Base-by-base conservation (phyloP, 2,113 vertebrate genomes). In the Strigops habroptila region DNA sequence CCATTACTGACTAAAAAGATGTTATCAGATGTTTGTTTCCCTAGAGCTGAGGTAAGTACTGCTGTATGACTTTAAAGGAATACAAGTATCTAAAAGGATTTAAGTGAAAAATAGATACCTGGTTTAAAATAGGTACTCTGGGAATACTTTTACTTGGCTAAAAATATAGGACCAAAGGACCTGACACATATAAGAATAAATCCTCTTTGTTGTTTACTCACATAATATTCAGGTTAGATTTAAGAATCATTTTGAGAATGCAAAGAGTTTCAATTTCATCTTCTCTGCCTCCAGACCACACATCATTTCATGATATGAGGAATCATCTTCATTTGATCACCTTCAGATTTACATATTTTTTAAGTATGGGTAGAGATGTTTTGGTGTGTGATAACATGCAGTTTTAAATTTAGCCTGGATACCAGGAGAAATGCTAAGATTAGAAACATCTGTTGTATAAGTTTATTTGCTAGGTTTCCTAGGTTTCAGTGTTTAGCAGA, bases 401-500 rank as follows among this genome's bases (percentile, higher is more conserved):
- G 18, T 52, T 83, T 94, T 85, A 93, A 85, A 77, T 85, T 87
- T 63, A 87, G 37, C 31, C 53, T 94, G 73, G 33, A 51, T 44
- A 91, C 30, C n/a, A 82, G 21, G 16, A 94, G 52, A 92, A 86
- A 86, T 51, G 46, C 1, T 76, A 94, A 48, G 39, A 90, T 88
- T 91, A 86, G 65, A 14, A 73, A 71, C 55, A 88, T 48, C 55
- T 93, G 48, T 86, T 52, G 7, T 37, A 12, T 80, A 73, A 71
- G 18, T 83, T 83, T 94, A 81, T 95, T 92, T 87, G 14, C 27
- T 80, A 62, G 15, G 65, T 90, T 91, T 92, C 77, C 79, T 86
- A 75, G 37, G 69, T 90, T 93, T 91, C 48, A 52, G 13, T 68
- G 43, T 15, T 22, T 71, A 84, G 14, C 48, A 81, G 62, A 86